phyloP scores from a whole-genome alignment of 2,888 invertebrate species.

The Digitonthophagus gazella region DNA sequence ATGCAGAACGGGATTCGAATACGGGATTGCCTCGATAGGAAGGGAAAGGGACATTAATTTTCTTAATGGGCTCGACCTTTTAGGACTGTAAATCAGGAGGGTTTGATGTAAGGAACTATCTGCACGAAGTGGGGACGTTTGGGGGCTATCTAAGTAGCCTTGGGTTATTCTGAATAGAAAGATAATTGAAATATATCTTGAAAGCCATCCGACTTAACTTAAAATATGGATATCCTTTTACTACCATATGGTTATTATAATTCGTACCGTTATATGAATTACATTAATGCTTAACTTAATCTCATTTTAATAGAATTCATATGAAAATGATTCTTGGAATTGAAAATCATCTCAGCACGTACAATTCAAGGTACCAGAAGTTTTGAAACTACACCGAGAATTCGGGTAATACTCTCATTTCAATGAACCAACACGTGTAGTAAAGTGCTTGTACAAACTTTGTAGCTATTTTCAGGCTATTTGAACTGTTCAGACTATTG shows the following conservation, averaged over 20 bases:
- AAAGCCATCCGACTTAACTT: not conserved
- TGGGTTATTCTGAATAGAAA: not conserved
- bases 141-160: not conserved
- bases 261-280: not conserved
- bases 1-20: not conserved
- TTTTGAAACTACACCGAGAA: not conserved
- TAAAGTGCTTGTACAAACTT: not conserved
- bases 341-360: not conserved
- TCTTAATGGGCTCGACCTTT: slow-evolving; percentile 12
- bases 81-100: slow-evolving; percentile 9
- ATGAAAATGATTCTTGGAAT: not conserved
- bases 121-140: not conserved
- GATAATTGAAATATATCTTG: not conserved
- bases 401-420: not conserved
- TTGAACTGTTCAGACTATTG: not conserved
- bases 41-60: slow-evolving; percentile 10
- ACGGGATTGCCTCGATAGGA: not conserved
- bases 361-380: not conserved
- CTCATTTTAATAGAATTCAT: not conserved
- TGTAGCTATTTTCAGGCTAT: not conserved
- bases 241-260: not conserved
- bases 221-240: not conserved
- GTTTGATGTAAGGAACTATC: not conserved
- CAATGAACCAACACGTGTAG: not conserved
- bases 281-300: not conserved